phyloP scores from a whole-genome alignment of 1,140 invertebrate genomes.

The Bombyx mandarina region DNA sequence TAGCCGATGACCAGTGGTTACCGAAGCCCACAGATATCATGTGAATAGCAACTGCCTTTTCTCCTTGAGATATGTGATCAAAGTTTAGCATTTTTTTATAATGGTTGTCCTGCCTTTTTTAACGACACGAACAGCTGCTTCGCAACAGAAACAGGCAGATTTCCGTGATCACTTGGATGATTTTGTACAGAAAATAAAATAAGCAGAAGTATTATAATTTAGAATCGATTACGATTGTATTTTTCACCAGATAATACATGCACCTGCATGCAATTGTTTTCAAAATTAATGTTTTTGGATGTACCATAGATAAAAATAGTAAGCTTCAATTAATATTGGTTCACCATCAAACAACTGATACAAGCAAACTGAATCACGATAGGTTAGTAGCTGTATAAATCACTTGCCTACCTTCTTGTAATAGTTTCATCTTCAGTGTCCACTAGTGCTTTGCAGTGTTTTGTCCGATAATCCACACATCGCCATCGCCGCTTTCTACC shows the following conservation, averaged over 20 bases:
- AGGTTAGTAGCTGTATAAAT: background rate
- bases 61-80: background rate
- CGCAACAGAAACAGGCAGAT: background rate
- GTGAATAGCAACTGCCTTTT: no score
- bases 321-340: background rate
- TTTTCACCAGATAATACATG: background rate
- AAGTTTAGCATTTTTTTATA: background rate
- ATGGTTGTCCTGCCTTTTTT: background rate
- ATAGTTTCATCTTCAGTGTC: constrained; percentile 34
- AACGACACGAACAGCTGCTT: background rate
- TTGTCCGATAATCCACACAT: constrained; percentile 42
- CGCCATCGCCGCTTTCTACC: constrained; percentile 40
- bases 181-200: background rate
- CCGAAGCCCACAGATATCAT: no score
- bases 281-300: background rate
- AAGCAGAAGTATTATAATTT: background rate
- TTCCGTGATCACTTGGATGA: background rate
- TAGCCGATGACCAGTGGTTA: no score
- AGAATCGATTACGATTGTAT: background rate
- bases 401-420: constrained; percentile 25
- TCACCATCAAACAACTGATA: background rate
- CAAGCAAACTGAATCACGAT: background rate
- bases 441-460: constrained; percentile 33
- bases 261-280: background rate
- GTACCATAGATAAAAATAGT: background rate